phyloP scores from a whole-genome alignment of 64 coral and sea anemone species.

The Montipora foliosa region DNA sequence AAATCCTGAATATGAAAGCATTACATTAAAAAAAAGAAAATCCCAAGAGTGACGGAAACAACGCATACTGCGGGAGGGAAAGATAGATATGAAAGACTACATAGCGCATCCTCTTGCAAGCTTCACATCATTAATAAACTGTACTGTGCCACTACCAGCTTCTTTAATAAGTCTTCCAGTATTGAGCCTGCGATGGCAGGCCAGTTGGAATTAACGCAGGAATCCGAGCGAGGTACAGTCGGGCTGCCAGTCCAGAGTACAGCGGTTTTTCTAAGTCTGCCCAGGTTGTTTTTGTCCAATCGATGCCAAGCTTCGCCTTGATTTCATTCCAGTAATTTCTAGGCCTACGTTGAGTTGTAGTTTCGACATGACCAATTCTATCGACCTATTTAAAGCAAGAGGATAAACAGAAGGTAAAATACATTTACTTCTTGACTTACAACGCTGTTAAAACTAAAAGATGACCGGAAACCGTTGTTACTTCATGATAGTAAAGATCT shows the following conservation, averaged over 20 bases:
- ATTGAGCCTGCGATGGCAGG: conserved; percentile 50
- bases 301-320: conserved; percentile 34
- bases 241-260: conserved; percentile 87
- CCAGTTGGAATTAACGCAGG: conserved; percentile 50
- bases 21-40: background rate
- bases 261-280: conserved; percentile 64
- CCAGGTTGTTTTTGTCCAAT: conserved; percentile 74
- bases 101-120: too few species aligned
- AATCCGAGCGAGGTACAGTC: conserved; percentile 71
- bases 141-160: conserved; percentile 60
- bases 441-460: too few species aligned
- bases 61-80: too few species aligned
- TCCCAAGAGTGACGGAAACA: too few species aligned
- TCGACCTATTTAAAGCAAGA: conserved; percentile 68
- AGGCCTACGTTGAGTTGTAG: conserved; percentile 20
- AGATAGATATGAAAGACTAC: too few species aligned
- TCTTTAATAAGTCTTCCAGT: conserved; percentile 87
- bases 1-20: background rate
- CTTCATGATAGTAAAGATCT: too few species aligned
- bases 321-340: conserved; percentile 61
- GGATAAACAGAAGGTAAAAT: background rate
- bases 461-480: too few species aligned
- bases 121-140: conserved; percentile 47
- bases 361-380: conserved; percentile 64
- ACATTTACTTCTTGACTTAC: too few species aligned